These are phyloP conservation scores for Poliocrania exsul DNA, from an alignment of 2,797 vertebrate genomes.

Conservation along the genomic window DNA sequence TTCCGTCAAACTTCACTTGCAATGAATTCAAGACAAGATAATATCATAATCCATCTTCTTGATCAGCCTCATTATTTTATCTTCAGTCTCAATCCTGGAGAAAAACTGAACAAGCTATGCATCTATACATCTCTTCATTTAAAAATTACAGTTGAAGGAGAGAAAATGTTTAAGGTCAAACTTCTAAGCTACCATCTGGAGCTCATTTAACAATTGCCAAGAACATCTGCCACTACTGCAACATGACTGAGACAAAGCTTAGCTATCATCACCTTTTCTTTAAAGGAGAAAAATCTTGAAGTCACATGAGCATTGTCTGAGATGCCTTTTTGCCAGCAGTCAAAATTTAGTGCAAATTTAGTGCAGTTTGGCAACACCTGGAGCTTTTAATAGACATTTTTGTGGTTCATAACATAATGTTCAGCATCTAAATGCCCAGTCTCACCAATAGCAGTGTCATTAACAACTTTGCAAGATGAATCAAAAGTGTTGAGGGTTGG, in stretches of 20 bases:
- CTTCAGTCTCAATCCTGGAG: conserved; percentile 14
- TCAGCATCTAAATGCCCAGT: not conserved
- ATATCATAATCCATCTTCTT: conserved; percentile 62
- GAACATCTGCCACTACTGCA: conserved; percentile 48
- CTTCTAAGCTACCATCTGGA: conserved; percentile 63
- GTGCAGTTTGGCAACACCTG: not conserved
- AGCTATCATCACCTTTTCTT: conserved; percentile 18
- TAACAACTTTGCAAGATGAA: not conserved
- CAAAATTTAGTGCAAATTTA: not conserved
- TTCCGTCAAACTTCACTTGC: conserved; percentile 53
- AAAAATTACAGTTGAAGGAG: conserved; percentile 61
- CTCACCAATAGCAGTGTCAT: not conserved
- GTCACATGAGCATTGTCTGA: not conserved
- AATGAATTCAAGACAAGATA: conserved; percentile 47
- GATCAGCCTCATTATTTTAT: conserved; percentile 57
- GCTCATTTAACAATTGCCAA: conserved; percentile 55
- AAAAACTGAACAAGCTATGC: conserved; percentile 30
- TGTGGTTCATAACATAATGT: not conserved
- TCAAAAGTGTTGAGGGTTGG: fast-evolving
- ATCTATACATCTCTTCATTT: conserved; percentile 43
- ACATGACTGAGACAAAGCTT: conserved; percentile 13
- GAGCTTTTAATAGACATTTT: not conserved
- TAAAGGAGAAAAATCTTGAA: conserved; percentile 10
- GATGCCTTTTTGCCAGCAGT: not conserved
- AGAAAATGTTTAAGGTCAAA: conserved; percentile 64